phyloP scores from a whole-genome alignment of 2,113 vertebrate genomes.

The Globicephala melas region DNA sequence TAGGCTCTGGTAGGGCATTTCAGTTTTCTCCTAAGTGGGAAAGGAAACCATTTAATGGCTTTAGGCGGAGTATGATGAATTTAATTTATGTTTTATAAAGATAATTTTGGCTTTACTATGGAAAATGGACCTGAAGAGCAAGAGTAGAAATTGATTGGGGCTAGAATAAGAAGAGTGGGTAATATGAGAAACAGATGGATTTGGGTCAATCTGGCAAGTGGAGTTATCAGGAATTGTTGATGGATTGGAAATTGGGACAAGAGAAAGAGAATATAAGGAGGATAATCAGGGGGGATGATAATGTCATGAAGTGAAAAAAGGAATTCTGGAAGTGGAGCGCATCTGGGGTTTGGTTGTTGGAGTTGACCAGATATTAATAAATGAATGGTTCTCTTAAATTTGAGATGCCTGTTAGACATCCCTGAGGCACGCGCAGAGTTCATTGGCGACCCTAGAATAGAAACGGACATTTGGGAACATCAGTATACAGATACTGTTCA shows the following conservation, averaged over 20 bases:
- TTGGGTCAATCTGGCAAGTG: background rate
- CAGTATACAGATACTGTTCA: background rate
- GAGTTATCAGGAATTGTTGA: background rate
- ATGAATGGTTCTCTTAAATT: background rate
- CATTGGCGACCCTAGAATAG: too few relatives aligned
- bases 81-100: background rate
- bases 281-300: too few relatives aligned
- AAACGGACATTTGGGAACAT: background rate
- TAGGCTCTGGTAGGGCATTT: background rate
- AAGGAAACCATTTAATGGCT: background rate
- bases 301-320: background rate
- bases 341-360: background rate
- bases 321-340: background rate
- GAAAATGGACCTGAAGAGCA: background rate
- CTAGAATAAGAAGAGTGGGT: background rate
- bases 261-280: background rate
- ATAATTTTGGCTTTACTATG: background rate
- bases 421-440: background rate
- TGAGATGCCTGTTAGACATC: background rate
- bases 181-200: background rate
- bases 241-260: background rate
- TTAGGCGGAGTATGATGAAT: background rate
- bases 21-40: background rate
- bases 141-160: background rate
- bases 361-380: background rate